Percentiles rank a stretch among this genome's conserved stretches.
Conservation (phyloP, 2,113 vertebrate species). For the Pituophis catenifer region DNA sequence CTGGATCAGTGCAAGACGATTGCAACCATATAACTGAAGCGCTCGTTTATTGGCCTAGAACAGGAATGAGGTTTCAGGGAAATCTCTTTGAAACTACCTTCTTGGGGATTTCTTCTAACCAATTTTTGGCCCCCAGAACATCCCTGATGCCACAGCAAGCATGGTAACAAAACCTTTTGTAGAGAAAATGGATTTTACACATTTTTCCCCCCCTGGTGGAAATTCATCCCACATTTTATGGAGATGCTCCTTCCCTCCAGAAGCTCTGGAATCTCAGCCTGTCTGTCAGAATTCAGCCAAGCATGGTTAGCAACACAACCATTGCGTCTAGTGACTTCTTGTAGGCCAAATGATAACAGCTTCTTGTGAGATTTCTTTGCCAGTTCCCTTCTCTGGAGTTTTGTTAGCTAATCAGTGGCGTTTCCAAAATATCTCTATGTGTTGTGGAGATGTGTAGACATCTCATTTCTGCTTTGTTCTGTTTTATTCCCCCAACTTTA, state of each 20-base stretch:
- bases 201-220: fast-evolving
- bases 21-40: not conserved
- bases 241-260: not conserved
- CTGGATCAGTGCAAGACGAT: not conserved
- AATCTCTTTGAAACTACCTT: not conserved
- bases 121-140: not conserved
- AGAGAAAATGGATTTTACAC: not conserved
- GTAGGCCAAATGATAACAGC: not conserved
- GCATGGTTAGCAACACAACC: not conserved
- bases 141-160: not conserved
- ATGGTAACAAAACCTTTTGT: not conserved
- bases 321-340: not conserved
- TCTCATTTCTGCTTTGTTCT: not conserved
- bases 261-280: too few species aligned
- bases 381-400: not conserved
- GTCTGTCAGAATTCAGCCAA: not conserved
- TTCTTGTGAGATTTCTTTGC: not conserved
- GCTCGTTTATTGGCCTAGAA: not conserved
- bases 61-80: not conserved
- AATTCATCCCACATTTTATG: not conserved
- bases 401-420: not conserved
- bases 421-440: not conserved
- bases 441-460: not conserved
- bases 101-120: not conserved
- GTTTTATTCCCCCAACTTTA: not conserved